Evolutionary conservation across 2,113 vertebrate genomes (phyloP).

Genomic region (Peucedramus taeniatus): DNA sequence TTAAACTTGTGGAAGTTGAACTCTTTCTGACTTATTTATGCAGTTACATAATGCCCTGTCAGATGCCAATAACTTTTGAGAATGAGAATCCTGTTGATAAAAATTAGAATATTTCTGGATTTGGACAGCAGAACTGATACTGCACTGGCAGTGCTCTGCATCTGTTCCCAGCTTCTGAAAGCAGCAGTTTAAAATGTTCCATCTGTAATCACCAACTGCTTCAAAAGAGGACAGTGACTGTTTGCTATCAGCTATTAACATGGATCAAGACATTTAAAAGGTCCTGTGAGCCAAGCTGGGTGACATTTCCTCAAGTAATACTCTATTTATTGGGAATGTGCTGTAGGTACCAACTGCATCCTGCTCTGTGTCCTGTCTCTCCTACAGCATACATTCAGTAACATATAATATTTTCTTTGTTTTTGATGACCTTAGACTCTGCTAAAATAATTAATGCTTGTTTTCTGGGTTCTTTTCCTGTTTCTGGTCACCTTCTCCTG

Average conservation of each 20-base stretch:
- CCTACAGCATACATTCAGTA: not conserved
- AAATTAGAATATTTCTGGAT: not conserved
- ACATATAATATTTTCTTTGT: not conserved
- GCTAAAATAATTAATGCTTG: not conserved
- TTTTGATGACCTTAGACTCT: not conserved
- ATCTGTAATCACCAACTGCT: constrained; percentile 28
- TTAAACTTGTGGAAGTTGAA: not conserved
- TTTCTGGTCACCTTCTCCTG: not conserved
- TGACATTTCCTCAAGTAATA: not conserved
- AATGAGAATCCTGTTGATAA: not conserved
- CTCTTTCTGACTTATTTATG: not conserved
- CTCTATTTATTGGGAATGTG: not conserved
- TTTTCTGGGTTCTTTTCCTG: not conserved
- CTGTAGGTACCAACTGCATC: not conserved
- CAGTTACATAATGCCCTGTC: not conserved
- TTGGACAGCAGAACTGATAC: not conserved
- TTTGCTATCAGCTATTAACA: not conserved
- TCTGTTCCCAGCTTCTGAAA: not conserved
- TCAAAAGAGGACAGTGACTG: not conserved
- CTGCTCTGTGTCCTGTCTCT: not conserved
- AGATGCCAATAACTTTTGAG: not conserved
- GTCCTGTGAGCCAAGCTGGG: not conserved
- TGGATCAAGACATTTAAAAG: not conserved
- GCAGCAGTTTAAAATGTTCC: not conserved
- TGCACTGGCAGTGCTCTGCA: not conserved